Percentiles rank a stretch among this genome's conserved stretches.
phyloP scores from a whole-genome alignment of 2,113 vertebrate genomes.

The Leiothrix lutea region DNA sequence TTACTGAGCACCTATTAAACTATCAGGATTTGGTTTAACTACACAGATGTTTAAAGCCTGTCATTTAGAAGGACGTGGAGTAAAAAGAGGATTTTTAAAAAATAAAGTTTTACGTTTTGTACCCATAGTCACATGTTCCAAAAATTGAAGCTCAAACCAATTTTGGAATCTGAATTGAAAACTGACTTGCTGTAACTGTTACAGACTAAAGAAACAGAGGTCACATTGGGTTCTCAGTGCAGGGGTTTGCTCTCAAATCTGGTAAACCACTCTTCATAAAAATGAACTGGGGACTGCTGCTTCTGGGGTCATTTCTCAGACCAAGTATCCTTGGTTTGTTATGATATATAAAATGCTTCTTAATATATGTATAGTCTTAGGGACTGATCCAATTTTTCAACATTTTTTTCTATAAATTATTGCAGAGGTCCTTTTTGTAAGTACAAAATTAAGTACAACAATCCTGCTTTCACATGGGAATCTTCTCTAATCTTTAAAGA shows the following conservation, averaged over 20 bases:
- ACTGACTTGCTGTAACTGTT: not conserved
- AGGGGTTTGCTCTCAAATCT: not conserved
- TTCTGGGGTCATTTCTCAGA: not conserved
- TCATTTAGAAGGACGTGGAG: not conserved
- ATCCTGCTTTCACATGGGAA: not conserved
- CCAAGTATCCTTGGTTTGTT: not conserved
- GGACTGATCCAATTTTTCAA: not conserved
- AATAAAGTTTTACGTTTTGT: not conserved
- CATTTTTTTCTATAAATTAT: not conserved
- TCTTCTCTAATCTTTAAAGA: not conserved
- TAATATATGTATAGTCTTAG: not conserved
- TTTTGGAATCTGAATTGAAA: not conserved
- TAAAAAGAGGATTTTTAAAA: not conserved
- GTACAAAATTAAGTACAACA: not conserved
- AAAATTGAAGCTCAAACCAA: not conserved
- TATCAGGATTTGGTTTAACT: not conserved
- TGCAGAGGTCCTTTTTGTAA: not conserved
- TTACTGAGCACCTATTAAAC: not conserved
- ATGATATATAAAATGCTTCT: not conserved
- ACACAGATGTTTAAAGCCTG: not conserved
- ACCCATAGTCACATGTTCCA: accelerated
- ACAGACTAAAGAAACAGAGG: not conserved
- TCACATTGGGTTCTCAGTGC: not conserved
- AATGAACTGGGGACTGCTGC: not conserved
- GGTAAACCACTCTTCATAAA: not conserved